These are phyloP conservation scores for Heliconius nattereri DNA, from an alignment of 1,140 invertebrate species.

Conservation along the genomic window DNA sequence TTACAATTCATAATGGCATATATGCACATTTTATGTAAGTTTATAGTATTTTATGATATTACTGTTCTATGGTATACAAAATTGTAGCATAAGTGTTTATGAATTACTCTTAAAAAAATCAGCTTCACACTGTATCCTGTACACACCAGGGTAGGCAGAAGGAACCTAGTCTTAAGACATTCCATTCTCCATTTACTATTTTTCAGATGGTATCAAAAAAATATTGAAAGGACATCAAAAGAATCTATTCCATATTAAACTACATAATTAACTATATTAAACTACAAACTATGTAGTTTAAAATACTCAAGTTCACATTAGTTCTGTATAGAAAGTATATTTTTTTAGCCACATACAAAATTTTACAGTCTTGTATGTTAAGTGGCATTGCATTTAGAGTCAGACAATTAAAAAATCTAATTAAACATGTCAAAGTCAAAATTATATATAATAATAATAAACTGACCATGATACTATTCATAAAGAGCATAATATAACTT, in stretches of 20 bases:
- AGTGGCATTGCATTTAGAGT: too few species aligned
- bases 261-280: too few species aligned
- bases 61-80: conserved; percentile 6
- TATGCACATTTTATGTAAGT: conserved; percentile 10
- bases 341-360: too few species aligned
- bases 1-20: conserved; percentile 9
- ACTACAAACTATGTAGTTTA: too few species aligned
- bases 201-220: background rate
- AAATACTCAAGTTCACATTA: background rate
- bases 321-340: background rate
- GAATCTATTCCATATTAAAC: too few species aligned
- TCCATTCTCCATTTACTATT: too few species aligned
- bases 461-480: background rate
- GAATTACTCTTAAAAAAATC: background rate
- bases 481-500: background rate
- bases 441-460: background rate
- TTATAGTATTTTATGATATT: background rate
- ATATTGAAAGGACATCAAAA: background rate
- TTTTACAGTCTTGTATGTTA: too few species aligned
- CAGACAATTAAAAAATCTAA: too few species aligned
- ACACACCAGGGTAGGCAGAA: too few species aligned
- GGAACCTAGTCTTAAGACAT: too few species aligned
- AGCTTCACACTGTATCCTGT: too few species aligned
- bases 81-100: background rate
- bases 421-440: background rate